Percentiles rank a stretch among this genome's conserved stretches.
Conservation (phyloP, 2,888 invertebrate species). For the Dusona sp. region DNA sequence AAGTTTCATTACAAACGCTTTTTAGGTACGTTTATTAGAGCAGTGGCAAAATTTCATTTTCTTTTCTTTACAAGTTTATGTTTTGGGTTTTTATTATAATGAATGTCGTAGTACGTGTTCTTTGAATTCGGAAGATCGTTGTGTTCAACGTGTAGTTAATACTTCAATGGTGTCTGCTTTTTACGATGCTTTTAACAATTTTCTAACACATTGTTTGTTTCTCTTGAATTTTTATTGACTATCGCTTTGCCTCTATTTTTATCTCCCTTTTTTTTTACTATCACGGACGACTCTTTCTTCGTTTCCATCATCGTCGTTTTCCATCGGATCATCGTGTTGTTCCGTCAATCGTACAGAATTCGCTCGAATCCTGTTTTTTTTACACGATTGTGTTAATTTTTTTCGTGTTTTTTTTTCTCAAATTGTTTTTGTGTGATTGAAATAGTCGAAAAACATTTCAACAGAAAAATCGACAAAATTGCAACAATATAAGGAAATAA, state of each 20-base stretch:
- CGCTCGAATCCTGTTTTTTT: constrained; percentile 8
- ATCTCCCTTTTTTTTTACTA: constrained; percentile 7
- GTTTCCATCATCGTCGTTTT: constrained; percentile 61
- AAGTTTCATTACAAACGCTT: constrained; percentile 57
- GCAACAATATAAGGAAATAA: constrained; percentile 41
- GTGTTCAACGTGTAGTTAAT: constrained; percentile 63
- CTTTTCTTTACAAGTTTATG: constrained; percentile 2
- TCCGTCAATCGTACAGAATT: constrained; percentile 18
- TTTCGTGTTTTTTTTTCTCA: not conserved
- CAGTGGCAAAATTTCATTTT: constrained; percentile 54
- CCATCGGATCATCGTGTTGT: constrained; percentile 47
- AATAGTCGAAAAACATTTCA: constrained; percentile 18
- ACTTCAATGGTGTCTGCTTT: constrained; percentile 63
- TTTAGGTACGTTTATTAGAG: constrained; percentile 62
- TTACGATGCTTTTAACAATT: constrained; percentile 54
- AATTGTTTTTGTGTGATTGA: not conserved
- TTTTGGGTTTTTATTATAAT: constrained; percentile 34
- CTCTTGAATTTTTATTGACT: constrained; percentile 8
- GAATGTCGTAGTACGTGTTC: constrained; percentile 68
- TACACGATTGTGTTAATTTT: not conserved
- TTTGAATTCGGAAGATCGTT: constrained; percentile 50
- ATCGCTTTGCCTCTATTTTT: not conserved
- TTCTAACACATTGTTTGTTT: constrained; percentile 28
- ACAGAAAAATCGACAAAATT: not conserved
- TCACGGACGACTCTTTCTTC: constrained; percentile 49